Evolutionary conservation across 2,113 vertebrate species (phyloP).

Genomic region (Trogon surrucura): DNA sequence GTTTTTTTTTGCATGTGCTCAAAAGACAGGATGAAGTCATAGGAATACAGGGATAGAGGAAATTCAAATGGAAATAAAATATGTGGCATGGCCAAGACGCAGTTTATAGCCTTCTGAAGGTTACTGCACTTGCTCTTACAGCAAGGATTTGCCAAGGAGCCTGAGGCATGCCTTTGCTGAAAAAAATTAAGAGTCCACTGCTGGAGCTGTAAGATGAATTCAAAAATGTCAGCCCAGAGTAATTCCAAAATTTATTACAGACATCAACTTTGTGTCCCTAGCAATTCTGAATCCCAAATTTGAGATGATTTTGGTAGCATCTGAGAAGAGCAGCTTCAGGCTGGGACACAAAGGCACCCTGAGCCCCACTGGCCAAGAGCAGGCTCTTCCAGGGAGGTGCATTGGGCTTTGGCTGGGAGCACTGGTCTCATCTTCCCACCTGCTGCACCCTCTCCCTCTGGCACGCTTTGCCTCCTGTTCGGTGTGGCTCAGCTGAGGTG

Average conservation of each 20-base stretch:
- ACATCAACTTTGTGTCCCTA: not conserved
- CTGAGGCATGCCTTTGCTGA: not conserved
- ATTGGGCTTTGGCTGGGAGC: not conserved
- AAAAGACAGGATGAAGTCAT: not conserved
- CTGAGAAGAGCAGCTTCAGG: not conserved
- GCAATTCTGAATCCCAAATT: not conserved
- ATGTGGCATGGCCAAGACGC: not conserved
- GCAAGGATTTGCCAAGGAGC: not conserved
- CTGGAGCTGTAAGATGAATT: accelerated
- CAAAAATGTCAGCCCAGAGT: not conserved
- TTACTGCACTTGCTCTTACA: not conserved
- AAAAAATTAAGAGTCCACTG: not conserved
- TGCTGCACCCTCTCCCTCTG: not conserved
- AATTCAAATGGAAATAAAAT: not conserved
- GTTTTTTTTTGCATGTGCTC: not conserved
- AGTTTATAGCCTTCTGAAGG: not conserved
- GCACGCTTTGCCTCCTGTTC: accelerated
- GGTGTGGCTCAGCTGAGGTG: not conserved
- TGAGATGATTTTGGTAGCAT: not conserved
- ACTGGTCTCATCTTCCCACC: not conserved
- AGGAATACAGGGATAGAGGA: not conserved
- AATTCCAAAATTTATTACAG: not conserved
- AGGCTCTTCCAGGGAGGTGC: not conserved
- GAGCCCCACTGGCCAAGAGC: accelerated
- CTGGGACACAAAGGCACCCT: not conserved